These are phyloP conservation scores for Xiphophorus couchianus DNA, from an alignment of 2,113 vertebrate species.

Conservation along the genomic window DNA sequence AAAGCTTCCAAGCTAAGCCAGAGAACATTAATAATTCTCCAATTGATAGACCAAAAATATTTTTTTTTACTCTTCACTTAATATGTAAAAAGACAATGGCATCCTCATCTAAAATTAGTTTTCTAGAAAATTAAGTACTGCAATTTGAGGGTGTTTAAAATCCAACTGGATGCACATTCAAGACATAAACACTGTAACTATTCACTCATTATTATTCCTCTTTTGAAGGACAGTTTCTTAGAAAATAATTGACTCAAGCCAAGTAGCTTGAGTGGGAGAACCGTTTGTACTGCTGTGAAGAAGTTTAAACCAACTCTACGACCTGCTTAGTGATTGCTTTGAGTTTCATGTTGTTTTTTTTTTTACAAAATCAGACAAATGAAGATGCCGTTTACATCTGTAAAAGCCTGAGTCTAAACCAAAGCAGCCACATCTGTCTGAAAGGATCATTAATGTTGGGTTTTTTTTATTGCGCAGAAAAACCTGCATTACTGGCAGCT, in stretches of 20 bases:
- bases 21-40: neutral
- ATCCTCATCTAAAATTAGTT: neutral
- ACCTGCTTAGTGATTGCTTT: neutral
- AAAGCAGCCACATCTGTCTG: neutral
- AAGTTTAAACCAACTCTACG: neutral
- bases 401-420: slow-evolving; percentile 7
- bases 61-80: neutral
- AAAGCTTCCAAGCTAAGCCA: neutral
- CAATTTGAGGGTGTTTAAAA: neutral
- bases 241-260: neutral
- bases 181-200: slow-evolving; percentile 7
- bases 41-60: neutral
- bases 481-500: slow-evolving; percentile 21
- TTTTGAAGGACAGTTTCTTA: neutral
- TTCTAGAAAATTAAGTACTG: neutral
- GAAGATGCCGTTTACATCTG: too few species aligned
- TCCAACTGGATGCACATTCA: neutral
- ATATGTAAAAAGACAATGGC: neutral
- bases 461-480: slow-evolving; percentile 6
- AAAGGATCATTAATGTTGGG: neutral
- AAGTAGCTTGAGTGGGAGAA: neutral
- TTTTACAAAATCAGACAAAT: too few species aligned
- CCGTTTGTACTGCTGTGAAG: neutral
- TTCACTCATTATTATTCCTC: neutral
- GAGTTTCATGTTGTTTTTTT: neutral